Evolutionary conservation across 1,140 invertebrate genomes (phyloP), one percentile per base, ranked within the genome.

Genomic region (Leptopilina boulardi): DNA sequence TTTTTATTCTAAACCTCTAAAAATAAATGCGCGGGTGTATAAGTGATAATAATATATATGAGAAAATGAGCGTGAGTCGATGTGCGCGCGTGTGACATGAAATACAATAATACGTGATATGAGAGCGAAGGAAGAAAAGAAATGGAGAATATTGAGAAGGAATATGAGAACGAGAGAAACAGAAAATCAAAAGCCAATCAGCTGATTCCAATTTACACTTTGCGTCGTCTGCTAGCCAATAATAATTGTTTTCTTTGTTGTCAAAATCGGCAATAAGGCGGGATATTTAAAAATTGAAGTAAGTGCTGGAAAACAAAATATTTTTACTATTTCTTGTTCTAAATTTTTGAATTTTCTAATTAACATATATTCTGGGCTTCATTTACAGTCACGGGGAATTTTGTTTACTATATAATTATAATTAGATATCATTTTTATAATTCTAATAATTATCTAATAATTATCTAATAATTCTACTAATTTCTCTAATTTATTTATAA

Each of bases 151-250:
- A 9, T 0, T n/a, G n/a, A 38, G 3, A 9, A 6, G 34, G 3
- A 38, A 38, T 6, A 9, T 38, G 34, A 38, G 34, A 38, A n/a
- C n/a, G 34, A 38, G 34, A 38, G 34, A 38, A 38, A 9, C 4
- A 38, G 34, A 1, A 9, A 38, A 6, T n/a, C 54, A 5, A 66
- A 34, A 66, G 21, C 59, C 59, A 66, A 66, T 66, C 59, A 66
- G 59, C 59, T 66, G 59, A 66, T 66, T 26, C 26, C 59, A 66
- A 66, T 66, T 38, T 30, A 66, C 59, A n/a, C 13, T 10, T n/a
- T 9, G 59, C 21, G 56, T 66, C 56, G 56, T 66, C 56, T 66
- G 56, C 56, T 34, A 66, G 56, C 56, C 56, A 66, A 66, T 66
- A 30, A 66, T 15, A n/a, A 26, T n/a, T 3, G 23, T 30, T 18